Evolutionary conservation across 2,888 invertebrate genomes (phyloP).

Genomic region (Caenorhabditis sp.): DNA sequence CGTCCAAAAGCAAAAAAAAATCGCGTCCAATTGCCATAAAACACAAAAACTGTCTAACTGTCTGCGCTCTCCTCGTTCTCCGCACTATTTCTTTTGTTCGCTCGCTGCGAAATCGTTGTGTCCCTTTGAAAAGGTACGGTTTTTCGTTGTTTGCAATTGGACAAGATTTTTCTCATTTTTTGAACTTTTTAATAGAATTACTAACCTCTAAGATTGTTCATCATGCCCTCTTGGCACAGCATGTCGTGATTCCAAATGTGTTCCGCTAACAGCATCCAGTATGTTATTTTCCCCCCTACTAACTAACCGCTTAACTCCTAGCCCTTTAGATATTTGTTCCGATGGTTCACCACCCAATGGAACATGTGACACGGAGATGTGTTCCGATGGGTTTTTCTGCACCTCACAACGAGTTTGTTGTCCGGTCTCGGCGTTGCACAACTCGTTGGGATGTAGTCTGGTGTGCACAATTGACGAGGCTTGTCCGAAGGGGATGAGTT

Average conservation of each 20-base stretch:
- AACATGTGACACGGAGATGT: conserved; percentile 24
- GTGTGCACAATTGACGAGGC: conserved; percentile 44
- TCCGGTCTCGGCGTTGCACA: conserved; percentile 25
- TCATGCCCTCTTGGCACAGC: conserved; percentile 46
- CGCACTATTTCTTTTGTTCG: no score
- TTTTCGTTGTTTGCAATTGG: no score
- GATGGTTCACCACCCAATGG: conserved; percentile 49
- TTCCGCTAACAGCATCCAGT: conserved; percentile 46
- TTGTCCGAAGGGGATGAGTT: conserved; percentile 44
- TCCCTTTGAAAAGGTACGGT: no score
- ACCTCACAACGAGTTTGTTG: conserved; percentile 52
- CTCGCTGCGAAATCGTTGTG: no score
- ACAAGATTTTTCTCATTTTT: neutral
- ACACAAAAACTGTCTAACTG: no score
- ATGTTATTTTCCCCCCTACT: conserved; percentile 19
- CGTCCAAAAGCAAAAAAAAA: neutral
- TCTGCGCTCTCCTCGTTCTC: no score
- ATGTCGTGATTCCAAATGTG: conserved; percentile 40
- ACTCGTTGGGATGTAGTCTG: conserved; percentile 28
- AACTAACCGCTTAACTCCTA: neutral
- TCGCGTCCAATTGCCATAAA: no score
- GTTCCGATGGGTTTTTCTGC: conserved; percentile 38
- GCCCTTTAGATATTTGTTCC: conserved; percentile 43
- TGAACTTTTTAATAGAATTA: conserved; percentile 8
- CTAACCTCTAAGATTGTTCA: conserved; percentile 31